Evolutionary conservation across 2,797 vertebrate species (phyloP).

Genomic region (Peromyscus nudipes): DNA sequence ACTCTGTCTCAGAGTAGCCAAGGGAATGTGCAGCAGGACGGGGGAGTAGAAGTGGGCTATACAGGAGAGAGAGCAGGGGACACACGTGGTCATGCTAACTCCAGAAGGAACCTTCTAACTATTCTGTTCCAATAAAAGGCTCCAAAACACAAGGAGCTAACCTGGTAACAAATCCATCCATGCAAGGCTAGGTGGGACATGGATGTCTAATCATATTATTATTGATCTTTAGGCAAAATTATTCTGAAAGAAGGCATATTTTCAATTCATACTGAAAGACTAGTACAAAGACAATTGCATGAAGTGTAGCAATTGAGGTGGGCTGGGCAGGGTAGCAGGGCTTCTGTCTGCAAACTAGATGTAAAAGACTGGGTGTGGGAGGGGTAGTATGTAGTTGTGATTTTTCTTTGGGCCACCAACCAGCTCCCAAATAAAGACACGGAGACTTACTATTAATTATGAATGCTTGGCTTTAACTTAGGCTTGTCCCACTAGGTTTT

Average conservation of each 20-base stretch:
- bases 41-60: too few relatives aligned
- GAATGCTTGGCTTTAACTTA: not conserved
- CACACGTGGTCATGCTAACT: not conserved
- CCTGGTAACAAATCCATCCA: not conserved
- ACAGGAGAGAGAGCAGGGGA: not conserved
- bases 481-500: not conserved
- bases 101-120: not conserved
- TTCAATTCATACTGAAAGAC: conserved; percentile 21
- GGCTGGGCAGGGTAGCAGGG: not conserved
- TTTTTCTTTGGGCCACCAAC: not conserved
- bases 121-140: not conserved
- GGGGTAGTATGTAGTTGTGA: not conserved
- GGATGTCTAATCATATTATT: not conserved
- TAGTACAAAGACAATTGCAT: not conserved
- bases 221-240: conserved; percentile 31
- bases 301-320: not conserved
- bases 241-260: conserved; percentile 20
- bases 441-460: not conserved
- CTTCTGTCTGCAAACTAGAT: not conserved
- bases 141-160: not conserved
- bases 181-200: not conserved
- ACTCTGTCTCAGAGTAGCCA: not conserved
- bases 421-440: not conserved
- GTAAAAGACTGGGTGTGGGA: not conserved
- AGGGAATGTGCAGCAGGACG: not conserved